These are phyloP conservation scores for Smutsia temminckii DNA, from an alignment of 2,797 vertebrate species.

Conservation along the genomic window DNA sequence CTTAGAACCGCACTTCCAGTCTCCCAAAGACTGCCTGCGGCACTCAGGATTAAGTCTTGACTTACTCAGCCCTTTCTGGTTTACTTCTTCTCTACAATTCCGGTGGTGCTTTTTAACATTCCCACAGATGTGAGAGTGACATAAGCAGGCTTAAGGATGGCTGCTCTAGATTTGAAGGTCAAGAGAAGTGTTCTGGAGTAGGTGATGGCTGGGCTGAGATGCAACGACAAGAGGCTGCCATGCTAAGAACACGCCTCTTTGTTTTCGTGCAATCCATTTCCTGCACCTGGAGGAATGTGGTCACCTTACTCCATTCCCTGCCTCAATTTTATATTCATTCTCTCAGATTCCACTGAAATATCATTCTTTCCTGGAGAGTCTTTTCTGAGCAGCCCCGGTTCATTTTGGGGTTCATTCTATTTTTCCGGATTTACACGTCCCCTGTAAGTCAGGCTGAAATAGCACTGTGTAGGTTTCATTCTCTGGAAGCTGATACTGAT, in stretches of 20 bases:
- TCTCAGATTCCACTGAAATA: neutral
- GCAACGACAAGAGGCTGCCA: neutral
- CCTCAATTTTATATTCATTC: neutral
- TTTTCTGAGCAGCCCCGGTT: neutral
- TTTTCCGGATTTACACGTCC: neutral
- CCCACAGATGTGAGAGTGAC: neutral
- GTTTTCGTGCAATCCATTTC: neutral
- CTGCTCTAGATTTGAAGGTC: neutral
- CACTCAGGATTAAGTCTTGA: neutral
- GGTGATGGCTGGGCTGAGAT: neutral
- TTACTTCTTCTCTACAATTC: neutral
- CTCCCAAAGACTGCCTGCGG: neutral
- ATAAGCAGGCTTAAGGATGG: neutral
- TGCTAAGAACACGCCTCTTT: neutral
- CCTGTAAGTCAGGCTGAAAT: neutral
- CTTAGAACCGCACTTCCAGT: neutral
- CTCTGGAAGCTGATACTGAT: neutral
- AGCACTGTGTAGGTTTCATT: neutral
- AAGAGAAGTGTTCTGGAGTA: conserved; percentile 17
- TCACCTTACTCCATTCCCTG: neutral
- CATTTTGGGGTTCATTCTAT: neutral
- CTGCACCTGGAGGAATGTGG: neutral
- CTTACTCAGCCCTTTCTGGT: neutral
- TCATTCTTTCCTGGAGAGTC: neutral
- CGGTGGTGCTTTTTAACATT: neutral